These are phyloP conservation scores for Fissipunctia ypsillon DNA, from an alignment of 2,888 invertebrate species.

Conservation along the genomic window DNA sequence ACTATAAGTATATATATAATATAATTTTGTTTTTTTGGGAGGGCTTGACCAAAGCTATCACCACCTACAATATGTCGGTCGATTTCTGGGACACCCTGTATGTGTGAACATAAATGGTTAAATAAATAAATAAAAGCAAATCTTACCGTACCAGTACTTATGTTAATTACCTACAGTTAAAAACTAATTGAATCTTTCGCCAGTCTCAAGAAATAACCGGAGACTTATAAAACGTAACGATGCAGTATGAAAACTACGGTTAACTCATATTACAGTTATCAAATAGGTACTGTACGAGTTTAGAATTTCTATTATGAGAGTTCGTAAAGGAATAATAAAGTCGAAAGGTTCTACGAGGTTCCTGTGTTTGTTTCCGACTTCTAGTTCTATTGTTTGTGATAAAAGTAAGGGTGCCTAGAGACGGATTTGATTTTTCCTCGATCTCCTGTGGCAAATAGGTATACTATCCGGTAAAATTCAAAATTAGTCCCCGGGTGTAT, in stretches of 20 bases:
- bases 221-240: conserved; percentile 47
- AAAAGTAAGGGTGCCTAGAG: conserved; percentile 13
- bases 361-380: conserved; percentile 40
- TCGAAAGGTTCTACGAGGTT: conserved; percentile 38
- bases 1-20: no score
- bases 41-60: no score
- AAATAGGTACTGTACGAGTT: conserved; percentile 33
- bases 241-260: conserved; percentile 46
- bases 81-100: no score
- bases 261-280: conserved; percentile 42
- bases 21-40: no score
- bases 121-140: no score
- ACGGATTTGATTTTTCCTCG: conserved; percentile 5
- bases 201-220: conserved; percentile 36
- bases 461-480: background rate
- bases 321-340: conserved; percentile 42
- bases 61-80: no score
- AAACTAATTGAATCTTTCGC: conserved; percentile 46
- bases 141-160: background rate
- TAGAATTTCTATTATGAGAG: conserved; percentile 55
- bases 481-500: no score
- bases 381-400: conserved; percentile 32
- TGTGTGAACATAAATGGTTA: no score
- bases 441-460: background rate
- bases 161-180: conserved; percentile 32